Evolutionary conservation across 2,113 vertebrate genomes (phyloP).

Genomic region (Leiothrix lutea): DNA sequence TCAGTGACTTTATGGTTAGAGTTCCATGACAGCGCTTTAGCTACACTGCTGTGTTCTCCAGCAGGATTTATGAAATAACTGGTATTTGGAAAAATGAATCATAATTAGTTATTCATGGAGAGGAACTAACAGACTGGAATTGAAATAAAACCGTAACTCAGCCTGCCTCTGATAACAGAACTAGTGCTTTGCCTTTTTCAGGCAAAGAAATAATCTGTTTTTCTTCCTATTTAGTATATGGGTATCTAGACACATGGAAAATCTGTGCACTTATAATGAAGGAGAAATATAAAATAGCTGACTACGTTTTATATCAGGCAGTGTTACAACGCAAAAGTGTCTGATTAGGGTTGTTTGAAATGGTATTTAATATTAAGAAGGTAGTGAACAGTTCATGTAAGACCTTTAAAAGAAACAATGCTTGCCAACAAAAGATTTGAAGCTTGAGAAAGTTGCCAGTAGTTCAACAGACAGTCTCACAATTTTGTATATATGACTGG

Average conservation of each 20-base stretch:
- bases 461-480: neutral
- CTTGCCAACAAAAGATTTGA: neutral
- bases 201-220: neutral
- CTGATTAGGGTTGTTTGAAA: neutral
- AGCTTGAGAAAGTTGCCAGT: neutral
- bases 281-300: neutral
- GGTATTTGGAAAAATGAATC: constrained; percentile 23
- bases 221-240: neutral
- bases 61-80: constrained; percentile 1
- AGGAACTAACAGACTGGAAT: neutral
- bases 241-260: neutral
- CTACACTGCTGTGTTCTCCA: neutral
- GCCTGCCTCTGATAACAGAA: neutral
- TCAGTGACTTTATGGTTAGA: neutral
- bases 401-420: neutral
- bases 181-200: neutral
- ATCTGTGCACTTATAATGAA: neutral
- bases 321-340: neutral
- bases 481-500: neutral
- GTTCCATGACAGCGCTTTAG: neutral
- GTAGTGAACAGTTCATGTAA: neutral
- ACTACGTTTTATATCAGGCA: neutral
- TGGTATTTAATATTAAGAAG: neutral
- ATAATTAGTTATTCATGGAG: constrained; percentile 14
- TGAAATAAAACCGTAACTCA: neutral